Percentiles rank a stretch among this genome's conserved stretches.
Evolutionary conservation across 2,797 vertebrate genomes (phyloP).

Genomic region (Crocodylus rhombifer): DNA sequence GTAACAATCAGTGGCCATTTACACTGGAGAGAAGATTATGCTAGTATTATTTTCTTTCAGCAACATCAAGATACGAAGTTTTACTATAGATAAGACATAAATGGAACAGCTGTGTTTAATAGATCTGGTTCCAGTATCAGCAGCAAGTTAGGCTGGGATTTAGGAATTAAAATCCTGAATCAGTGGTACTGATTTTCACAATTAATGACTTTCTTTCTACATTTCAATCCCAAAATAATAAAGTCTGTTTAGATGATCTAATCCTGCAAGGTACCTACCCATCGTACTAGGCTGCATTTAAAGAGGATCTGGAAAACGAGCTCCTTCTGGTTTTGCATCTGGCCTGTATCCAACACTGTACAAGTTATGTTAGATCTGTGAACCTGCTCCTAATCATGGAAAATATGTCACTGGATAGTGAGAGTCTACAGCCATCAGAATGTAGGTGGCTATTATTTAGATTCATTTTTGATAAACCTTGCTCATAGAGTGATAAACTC

Average conservation of each 20-base stretch:
- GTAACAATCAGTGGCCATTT: slow-evolving; percentile 53
- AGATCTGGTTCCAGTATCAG: background rate
- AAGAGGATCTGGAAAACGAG: background rate
- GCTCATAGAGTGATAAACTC: background rate
- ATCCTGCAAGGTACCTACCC: background rate
- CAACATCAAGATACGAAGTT: fast-evolving
- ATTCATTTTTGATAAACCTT: background rate
- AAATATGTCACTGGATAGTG: background rate
- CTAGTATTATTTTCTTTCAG: background rate
- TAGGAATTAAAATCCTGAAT: background rate
- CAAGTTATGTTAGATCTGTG: background rate
- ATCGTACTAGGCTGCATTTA: background rate
- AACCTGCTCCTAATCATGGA: background rate
- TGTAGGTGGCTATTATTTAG: background rate
- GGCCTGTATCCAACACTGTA: background rate
- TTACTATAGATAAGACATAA: background rate
- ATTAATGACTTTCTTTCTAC: background rate
- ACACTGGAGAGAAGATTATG: background rate
- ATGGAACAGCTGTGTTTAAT: background rate
- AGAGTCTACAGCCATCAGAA: background rate
- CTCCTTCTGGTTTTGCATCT: background rate
- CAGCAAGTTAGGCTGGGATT: background rate
- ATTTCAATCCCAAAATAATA: background rate
- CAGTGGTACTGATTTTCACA: background rate
- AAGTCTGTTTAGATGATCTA: background rate